Base-by-base conservation (phyloP, 2,797 vertebrate species). In the Gephyroberyx darwinii region DNA sequence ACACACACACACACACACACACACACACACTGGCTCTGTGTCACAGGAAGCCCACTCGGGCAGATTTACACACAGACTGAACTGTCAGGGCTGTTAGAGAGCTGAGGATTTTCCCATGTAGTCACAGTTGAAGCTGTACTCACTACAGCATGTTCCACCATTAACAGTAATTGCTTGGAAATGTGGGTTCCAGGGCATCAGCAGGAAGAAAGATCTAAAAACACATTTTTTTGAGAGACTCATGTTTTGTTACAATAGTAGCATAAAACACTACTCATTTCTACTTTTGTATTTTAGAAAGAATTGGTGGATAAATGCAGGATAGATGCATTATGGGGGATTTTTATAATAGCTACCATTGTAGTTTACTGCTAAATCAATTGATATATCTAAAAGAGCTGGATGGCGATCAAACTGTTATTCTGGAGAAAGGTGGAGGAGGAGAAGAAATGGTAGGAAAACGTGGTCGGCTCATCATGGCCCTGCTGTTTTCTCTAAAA, bases 401-500 rank as follows among this genome's bases (percentile, higher is more conserved):
- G 43, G 58, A 56, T 17, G 58, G 62, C 50, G 67, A 39, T 30
- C 64, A 67, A 57, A 69, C 9, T 35, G 53, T 56, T 72, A 59
- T 73, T 78, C 66, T 17, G 22, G 62, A 69, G 81, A 70, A 72
- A 74, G 54, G 58, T 69, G 63, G 64, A 31, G 9, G 55, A 74
- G 71, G 70, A 65, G 55, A 69, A 64, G 60, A 20, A 60, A 61
- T 2, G 20, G 78, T 10, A 14, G 65, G 12, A 69, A 78, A 84
- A 78, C 63, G 74, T 39, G 62, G 71, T 58, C 63, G 57, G 65
- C 75, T 55, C 59, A 30, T 66, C 82, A 90, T 89, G 86, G 74
- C 75, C 19, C 75, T 0, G 1, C 72, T 84, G 22, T 67, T 79
- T 65, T 59, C 68, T 82, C 77, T 53, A 37, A 2, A 26, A 1